Evolutionary conservation across 2,797 vertebrate genomes (phyloP), one percentile per base, ranked within the genome.

Genomic region (Phoeniculus purpureus): DNA sequence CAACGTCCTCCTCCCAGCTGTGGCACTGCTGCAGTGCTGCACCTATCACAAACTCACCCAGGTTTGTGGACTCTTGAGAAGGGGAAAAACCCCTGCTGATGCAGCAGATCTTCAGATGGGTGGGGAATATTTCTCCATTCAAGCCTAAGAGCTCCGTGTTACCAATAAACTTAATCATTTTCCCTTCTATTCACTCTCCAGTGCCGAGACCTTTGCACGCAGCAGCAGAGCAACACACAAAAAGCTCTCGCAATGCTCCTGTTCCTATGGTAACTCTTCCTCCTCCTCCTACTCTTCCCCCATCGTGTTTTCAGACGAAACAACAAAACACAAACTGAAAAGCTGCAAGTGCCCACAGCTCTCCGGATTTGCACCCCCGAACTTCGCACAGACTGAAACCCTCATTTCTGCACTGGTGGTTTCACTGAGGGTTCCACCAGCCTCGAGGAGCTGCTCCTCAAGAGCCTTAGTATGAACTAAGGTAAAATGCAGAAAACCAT

Each of bases 231-330:
- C 5, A 0, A 59, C 76, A 87, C 70, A 95, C 74, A 92, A 94
- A 94, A 92, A 92, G 84, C 94, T 95, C 73, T 94, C 62, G 68
- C 76, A 85, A 58, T 62, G 6, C 77, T 94, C 92, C 84, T 52
- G 96, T 96, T 94, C 82, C 95, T 85, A 94, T 94, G 92, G 90
- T 73, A 96, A 95, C 95, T 94, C 90, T 93, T 94, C 77, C 75
- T 94, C 81, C 94, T 94, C 76, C 94, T 95, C 73, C 92, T 90
- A 78, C 93, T 95, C 94, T 81, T 66, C 67, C 79, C 71, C 56
- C 81, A 73, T 60, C 90, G 18, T 81, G 93, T 93, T 90, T 95
- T 10, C 32, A 94, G 89, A 94, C 3, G 31, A 90, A 88, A 94
- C 79, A 96, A 87, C 92, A 94, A 93, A 93, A 93, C 22, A 92